phyloP scores from a whole-genome alignment of 1,140 invertebrate species.

The Venturia canescens region DNA sequence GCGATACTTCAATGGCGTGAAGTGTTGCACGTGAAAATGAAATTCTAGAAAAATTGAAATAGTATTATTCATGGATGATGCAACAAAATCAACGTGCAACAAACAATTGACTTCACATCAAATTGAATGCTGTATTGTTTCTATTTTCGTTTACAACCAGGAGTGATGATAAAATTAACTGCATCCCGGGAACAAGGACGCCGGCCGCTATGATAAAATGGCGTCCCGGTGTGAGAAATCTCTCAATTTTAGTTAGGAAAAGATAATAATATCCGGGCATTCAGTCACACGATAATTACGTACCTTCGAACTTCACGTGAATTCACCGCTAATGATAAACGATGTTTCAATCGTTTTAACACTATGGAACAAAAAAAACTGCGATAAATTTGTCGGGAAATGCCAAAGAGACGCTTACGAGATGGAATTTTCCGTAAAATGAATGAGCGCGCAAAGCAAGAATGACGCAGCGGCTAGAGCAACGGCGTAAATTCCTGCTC shows the following conservation, averaged over 20 bases:
- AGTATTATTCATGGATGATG: too few relatives aligned
- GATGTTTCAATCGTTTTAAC: too few relatives aligned
- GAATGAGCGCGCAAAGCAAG: slow-evolving; percentile 15
- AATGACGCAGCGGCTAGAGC: slow-evolving; percentile 10
- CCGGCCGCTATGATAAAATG: slow-evolving; percentile 44
- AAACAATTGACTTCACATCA: too few relatives aligned
- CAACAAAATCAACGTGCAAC: too few relatives aligned
- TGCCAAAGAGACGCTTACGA: slow-evolving; percentile 1
- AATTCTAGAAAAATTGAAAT: too few relatives aligned
- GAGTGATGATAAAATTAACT: background rate
- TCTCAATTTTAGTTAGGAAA: background rate
- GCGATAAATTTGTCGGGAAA: background rate
- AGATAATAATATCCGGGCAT: background rate
- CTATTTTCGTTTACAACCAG: background rate
- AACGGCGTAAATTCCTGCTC: background rate
- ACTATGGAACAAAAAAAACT: too few relatives aligned
- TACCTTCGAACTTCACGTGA: background rate
- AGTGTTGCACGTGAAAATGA: background rate
- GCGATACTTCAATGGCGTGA: slow-evolving; percentile 14
- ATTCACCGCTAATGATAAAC: background rate
- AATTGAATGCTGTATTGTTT: too few relatives aligned
- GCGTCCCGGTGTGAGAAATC: slow-evolving; percentile 28
- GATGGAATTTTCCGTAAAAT: slow-evolving; percentile 33
- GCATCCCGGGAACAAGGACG: slow-evolving; percentile 17
- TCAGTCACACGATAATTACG: background rate